These are phyloP conservation scores for Perizoma affinitatum DNA, from an alignment of 2,888 invertebrate species.

Conservation along the genomic window DNA sequence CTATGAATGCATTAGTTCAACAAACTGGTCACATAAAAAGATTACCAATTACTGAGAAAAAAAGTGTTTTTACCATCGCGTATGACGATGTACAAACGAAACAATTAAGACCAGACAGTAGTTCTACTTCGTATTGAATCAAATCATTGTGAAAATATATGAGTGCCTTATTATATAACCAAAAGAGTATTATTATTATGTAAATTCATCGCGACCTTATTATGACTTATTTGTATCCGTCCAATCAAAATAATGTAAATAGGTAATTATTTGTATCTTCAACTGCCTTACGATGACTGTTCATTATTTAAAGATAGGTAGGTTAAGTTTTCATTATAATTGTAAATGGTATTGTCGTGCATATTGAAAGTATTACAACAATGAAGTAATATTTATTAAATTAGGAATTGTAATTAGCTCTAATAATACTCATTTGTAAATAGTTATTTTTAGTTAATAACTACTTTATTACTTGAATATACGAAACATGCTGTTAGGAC, in stretches of 20 bases:
- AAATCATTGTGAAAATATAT: slow-evolving; percentile 39
- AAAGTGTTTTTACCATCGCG: slow-evolving; percentile 96
- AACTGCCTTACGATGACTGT: slow-evolving; percentile 77
- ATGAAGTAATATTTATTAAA: slow-evolving; percentile 61
- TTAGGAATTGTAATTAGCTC: slow-evolving; percentile 62
- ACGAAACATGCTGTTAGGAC: slow-evolving; percentile 62
- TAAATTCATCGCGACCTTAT: slow-evolving; percentile 44
- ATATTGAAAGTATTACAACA: slow-evolving; percentile 49
- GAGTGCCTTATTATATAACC: slow-evolving; percentile 65
- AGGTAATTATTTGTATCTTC: slow-evolving; percentile 39
- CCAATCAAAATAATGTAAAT: slow-evolving; percentile 43
- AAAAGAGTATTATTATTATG: slow-evolving; percentile 49
- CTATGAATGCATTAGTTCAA: slow-evolving; percentile 85
- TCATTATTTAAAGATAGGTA: slow-evolving; percentile 12
- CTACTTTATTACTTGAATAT: slow-evolving; percentile 57
- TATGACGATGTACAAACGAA: slow-evolving; percentile 95
- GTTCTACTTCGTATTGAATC: slow-evolving; percentile 86
- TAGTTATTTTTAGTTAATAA: slow-evolving; percentile 43
- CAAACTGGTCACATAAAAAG: slow-evolving; percentile 84
- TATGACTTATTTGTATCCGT: slow-evolving; percentile 41
- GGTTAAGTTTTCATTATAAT: slow-evolving; percentile 25
- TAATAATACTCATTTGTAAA: slow-evolving; percentile 66
- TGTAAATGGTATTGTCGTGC: slow-evolving; percentile 46
- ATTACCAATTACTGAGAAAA: slow-evolving; percentile 91
- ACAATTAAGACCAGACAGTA: slow-evolving; percentile 91